Evolutionary conservation across 2,888 invertebrate species (phyloP), one percentile per base, ranked within the genome.

Genomic region (Dryobotodes eremita): DNA sequence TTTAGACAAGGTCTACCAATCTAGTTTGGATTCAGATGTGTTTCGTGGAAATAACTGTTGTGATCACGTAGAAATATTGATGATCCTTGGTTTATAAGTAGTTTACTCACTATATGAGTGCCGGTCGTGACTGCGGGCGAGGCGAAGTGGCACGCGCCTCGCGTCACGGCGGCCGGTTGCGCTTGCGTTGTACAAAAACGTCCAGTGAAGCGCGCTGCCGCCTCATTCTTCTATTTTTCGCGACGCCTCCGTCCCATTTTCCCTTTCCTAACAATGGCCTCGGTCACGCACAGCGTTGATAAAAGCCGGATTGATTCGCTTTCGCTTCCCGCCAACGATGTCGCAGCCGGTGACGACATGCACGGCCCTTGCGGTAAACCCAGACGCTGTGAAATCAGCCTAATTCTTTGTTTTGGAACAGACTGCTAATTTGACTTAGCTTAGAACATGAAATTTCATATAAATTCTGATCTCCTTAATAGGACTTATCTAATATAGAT

Each of bases 211-310:
- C 95, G 93, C 94, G 89, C 90, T 92, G 91, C 95, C 95, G 94
- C 89, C 89, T 89, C 90, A 93, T 94, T 94, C 95, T 94, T 94
- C 92, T 92, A 94, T 94, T 95, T 95, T 94, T 93, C 92, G 92
- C 91, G 92, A 92, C 87, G 90, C 91, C 92, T 94, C 92, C 92
- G 95, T 94, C 95, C 96, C 89, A 94, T 96, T 96, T 95, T 95
- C 94, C 93, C 94, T 96, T 96, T 95, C 94, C 93, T 92, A 95
- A 96, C 96, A 95, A 95, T 95, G 94, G 96, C 95, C 94, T 94
- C 95, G 94, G 95, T 96, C 96, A 96, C 96, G 96, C 95, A 94
- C 92, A 92, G 91, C 91, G 90, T 93, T 93, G 92, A 94, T 95
- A 94, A 93, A 94, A 93, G 92, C 89, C 95, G 93, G 89, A 96